Evolutionary conservation across 2,797 vertebrate genomes (phyloP), one percentile per base, ranked within the genome.

Genomic region (Tadarida brasiliensis): DNA sequence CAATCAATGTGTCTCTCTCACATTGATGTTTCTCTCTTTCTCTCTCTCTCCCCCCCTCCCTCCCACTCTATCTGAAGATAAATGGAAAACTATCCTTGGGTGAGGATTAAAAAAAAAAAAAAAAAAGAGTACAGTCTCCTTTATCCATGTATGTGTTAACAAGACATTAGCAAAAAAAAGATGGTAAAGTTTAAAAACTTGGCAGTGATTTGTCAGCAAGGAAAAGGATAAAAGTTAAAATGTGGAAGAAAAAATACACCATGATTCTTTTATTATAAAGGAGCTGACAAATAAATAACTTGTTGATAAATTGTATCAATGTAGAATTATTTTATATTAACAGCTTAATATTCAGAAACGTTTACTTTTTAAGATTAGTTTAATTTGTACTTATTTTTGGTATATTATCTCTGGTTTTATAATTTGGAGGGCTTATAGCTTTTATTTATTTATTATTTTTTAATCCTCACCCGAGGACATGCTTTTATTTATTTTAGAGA

Each of bases 201-300:
- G 63, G 7, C 80, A 67, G 28, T 71, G 61, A 22, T 47, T 78
- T 73, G 22, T 57, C 49, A 83, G 33, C 20, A 67, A 86, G 65
- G 30, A 68, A 67, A 91, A 68, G 17, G 4, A 57, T 33, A 44
- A 30, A 95, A 77, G 67, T 47, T 59, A 70, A 94, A 94, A 77
- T 6, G 16, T 28, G 11, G 30, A 59, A 59, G 35, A 14, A 68
- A 20, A 65, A 44, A 30, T 20, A 4, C 2, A 26, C 4, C 6
- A 0, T 56, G 70, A 56, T 47, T 67, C 44, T 85, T 87, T 74
- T 47, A 47, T 90, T 83, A 51, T 65, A 67, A 68, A 78, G 16
- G 57, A 44, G 6, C 14, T 65, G 39, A 4, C 33, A 17, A 57
- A 56, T 49, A 17, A 57, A 56, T 49, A 77, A 59, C 9, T 16